Evolutionary conservation across 2,797 vertebrate genomes (phyloP).

Genomic region (Enteromius afrohamiltoni): DNA sequence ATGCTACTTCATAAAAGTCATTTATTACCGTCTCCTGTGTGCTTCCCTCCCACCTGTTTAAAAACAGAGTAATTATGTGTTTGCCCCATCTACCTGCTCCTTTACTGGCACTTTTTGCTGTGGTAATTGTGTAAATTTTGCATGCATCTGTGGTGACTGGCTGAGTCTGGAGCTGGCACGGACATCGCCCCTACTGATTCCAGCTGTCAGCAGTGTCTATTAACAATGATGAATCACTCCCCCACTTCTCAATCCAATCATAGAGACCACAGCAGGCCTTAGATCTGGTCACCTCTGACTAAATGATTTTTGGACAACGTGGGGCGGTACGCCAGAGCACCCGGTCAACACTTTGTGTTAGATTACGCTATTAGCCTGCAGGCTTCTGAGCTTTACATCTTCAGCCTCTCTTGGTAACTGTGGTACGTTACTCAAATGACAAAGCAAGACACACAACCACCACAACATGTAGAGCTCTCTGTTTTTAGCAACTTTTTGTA

Average conservation of each 20-base stretch:
- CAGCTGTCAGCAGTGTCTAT: conserved; percentile 77
- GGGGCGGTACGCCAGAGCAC: conserved; percentile 57
- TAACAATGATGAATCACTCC: conserved; percentile 82
- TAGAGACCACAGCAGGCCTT: conserved; percentile 72
- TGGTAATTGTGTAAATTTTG: conserved; percentile 74
- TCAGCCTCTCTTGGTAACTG: conserved; percentile 9
- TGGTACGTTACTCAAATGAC: neutral
- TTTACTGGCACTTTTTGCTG: conserved; percentile 50
- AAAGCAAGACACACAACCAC: neutral
- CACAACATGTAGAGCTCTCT: neutral
- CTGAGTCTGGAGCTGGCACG: conserved; percentile 67
- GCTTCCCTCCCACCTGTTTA: conserved; percentile 9
- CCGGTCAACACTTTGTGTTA: conserved; percentile 57
- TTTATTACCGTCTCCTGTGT: neutral
- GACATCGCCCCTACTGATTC: conserved; percentile 69
- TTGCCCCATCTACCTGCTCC: conserved; percentile 27
- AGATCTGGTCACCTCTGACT: conserved; percentile 76
- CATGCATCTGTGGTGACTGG: conserved; percentile 66
- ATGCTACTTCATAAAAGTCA: neutral
- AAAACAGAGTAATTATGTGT: conserved; percentile 20
- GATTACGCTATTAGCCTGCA: conserved; percentile 58
- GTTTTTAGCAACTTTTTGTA: neutral
- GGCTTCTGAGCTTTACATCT: conserved; percentile 10
- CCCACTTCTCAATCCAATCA: conserved; percentile 76
- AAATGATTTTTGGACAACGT: conserved; percentile 76